phyloP scores from a whole-genome alignment of 2,888 invertebrate species.

The Diarsia mendica region DNA sequence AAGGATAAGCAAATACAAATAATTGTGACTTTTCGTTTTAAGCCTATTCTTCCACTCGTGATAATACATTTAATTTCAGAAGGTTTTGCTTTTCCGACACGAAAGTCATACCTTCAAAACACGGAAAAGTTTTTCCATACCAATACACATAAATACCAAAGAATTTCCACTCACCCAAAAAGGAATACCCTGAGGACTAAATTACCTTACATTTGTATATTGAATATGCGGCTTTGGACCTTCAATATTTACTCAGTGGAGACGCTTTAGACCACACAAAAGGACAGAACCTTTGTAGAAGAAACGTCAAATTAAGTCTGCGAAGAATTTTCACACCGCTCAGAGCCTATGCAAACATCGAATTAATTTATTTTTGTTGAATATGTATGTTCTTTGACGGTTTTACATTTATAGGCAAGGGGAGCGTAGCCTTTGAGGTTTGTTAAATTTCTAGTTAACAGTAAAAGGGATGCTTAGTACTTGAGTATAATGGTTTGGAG shows the following conservation, averaged over 20 bases:
- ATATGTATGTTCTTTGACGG: conserved; percentile 49
- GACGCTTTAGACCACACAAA: conserved; percentile 40
- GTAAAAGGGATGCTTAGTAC: conserved; percentile 1
- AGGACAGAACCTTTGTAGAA: conserved; percentile 45
- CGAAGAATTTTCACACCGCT: conserved; percentile 54
- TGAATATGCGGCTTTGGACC: conserved; percentile 50
- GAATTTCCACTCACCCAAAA: conserved; percentile 23
- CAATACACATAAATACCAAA: conserved; percentile 8
- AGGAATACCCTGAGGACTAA: conserved; percentile 20
- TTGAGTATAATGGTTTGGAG: background rate
- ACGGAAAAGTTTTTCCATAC: background rate
- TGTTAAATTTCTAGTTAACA: conserved; percentile 35
- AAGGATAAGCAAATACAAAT: background rate
- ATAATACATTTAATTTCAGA: background rate
- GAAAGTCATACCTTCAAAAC: background rate
- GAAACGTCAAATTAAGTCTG: conserved; percentile 61
- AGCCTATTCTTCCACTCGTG: background rate
- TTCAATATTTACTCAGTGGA: conserved; percentile 54
- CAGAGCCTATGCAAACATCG: conserved; percentile 56
- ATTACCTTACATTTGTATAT: conserved; percentile 57
- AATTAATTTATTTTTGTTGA: conserved; percentile 63
- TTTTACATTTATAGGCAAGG: conserved; percentile 27
- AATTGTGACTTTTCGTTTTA: background rate
- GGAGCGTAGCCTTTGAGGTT: conserved; percentile 23
- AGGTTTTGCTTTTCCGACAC: background rate